Percentiles rank a stretch among this genome's conserved stretches.
phyloP scores from a whole-genome alignment of 2,888 invertebrate species.

The Torymus auratus region DNA sequence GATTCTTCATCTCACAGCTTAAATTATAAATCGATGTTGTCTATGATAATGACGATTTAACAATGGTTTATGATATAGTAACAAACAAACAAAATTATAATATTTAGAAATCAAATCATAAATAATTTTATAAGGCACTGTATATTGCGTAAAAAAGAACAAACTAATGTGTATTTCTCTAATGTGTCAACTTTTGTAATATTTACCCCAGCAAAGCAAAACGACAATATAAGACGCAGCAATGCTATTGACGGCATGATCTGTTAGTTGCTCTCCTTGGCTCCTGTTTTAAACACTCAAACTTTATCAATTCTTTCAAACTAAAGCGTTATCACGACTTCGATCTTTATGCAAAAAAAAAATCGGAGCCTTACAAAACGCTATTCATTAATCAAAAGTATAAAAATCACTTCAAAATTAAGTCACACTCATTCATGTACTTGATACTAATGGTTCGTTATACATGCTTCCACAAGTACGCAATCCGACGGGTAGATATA shows the following conservation, averaged over 20 bases:
- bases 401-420: slow-evolving; percentile 41
- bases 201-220: slow-evolving; percentile 76
- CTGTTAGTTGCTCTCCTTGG: slow-evolving; percentile 76
- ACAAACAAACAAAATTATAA: slow-evolving; percentile 33
- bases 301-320: slow-evolving; percentile 64
- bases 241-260: slow-evolving; percentile 74
- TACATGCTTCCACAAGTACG: slow-evolving; percentile 45
- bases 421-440: slow-evolving; percentile 37
- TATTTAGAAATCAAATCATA: slow-evolving; percentile 25
- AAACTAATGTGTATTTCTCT: slow-evolving; percentile 16
- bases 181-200: slow-evolving; percentile 62
- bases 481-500: slow-evolving; percentile 14
- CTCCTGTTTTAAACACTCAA: slow-evolving; percentile 75
- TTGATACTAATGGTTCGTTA: slow-evolving; percentile 39
- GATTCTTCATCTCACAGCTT: slow-evolving; percentile 37
- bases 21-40: slow-evolving; percentile 34
- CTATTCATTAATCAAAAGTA: slow-evolving; percentile 24
- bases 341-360: slow-evolving; percentile 16
- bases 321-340: slow-evolving; percentile 40
- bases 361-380: slow-evolving; percentile 29
- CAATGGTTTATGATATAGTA: slow-evolving; percentile 4
- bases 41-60: slow-evolving; percentile 13
- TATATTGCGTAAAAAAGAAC: slow-evolving; percentile 14
- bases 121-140: slow-evolving; percentile 25
- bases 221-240: slow-evolving; percentile 75